These are phyloP conservation scores for Eudyptes chrysolophus DNA, from an alignment of 2,113 vertebrate genomes.

Conservation along the genomic window DNA sequence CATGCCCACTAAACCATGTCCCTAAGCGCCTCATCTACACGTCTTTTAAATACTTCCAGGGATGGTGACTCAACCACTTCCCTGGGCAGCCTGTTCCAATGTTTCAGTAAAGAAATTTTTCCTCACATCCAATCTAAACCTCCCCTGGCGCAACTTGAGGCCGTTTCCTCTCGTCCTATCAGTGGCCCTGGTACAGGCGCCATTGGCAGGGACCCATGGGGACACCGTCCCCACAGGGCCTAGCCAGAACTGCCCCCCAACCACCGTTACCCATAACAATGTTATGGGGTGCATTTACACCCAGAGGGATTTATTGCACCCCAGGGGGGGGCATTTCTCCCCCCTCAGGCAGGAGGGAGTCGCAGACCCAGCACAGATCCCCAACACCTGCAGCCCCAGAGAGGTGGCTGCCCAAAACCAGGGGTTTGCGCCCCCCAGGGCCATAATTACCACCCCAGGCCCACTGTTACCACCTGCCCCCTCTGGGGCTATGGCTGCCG, in stretches of 20 bases:
- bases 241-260: neutral
- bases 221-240: no score
- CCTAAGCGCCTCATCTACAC: no score
- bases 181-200: neutral
- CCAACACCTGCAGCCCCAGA: neutral
- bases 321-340: neutral
- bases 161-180: no score
- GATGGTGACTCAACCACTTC: no score
- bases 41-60: no score
- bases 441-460: neutral
- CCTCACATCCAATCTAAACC: no score
- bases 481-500: neutral
- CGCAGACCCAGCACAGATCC: neutral
- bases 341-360: neutral
- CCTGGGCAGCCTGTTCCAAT: no score
- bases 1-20: no score
- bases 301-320: neutral
- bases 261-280: no score
- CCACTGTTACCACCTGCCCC: neutral
- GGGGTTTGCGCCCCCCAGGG: no score
- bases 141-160: no score
- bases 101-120: no score
- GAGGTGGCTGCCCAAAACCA: neutral
- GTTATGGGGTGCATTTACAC: neutral
- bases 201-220: accelerated